These are phyloP conservation scores for Gorsachius magnificus DNA, from an alignment of 2,797 vertebrate species.

Conservation along the genomic window DNA sequence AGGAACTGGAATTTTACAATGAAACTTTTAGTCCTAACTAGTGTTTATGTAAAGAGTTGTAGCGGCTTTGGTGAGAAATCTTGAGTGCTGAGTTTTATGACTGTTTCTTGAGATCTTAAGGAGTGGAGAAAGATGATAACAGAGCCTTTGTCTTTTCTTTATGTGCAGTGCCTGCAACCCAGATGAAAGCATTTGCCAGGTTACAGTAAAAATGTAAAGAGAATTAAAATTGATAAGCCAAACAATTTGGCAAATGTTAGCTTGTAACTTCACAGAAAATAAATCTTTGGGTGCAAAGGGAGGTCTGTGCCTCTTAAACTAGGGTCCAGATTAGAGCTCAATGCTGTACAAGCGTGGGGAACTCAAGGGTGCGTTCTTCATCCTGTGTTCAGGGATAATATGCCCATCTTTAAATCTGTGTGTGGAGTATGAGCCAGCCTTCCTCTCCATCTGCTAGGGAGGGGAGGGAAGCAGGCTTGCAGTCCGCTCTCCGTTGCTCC, in stretches of 20 bases:
- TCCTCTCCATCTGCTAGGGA: background rate
- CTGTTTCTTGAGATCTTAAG: background rate
- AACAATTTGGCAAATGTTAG: background rate
- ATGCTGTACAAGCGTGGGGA: accelerated
- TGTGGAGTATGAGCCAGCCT: background rate
- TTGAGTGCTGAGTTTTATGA: background rate
- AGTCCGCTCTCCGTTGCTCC: accelerated
- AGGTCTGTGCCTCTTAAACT: background rate
- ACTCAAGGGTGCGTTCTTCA: background rate
- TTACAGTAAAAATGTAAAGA: background rate
- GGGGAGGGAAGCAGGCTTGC: background rate
- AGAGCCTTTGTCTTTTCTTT: background rate
- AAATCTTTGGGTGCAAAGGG: background rate
- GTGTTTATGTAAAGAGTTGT: background rate
- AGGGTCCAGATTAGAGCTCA: background rate
- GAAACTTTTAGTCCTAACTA: background rate
- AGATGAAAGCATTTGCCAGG: background rate
- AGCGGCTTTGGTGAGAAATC: background rate
- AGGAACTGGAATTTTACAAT: background rate
- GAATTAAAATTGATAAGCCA: background rate
- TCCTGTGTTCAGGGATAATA: accelerated
- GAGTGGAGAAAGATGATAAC: background rate
- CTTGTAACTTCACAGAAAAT: background rate
- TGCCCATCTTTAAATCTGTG: background rate
- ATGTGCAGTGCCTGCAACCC: background rate